Evolutionary conservation across 2,797 vertebrate genomes (phyloP), one percentile per base, ranked within the genome.

Genomic region (Neoniphon sammara): DNA sequence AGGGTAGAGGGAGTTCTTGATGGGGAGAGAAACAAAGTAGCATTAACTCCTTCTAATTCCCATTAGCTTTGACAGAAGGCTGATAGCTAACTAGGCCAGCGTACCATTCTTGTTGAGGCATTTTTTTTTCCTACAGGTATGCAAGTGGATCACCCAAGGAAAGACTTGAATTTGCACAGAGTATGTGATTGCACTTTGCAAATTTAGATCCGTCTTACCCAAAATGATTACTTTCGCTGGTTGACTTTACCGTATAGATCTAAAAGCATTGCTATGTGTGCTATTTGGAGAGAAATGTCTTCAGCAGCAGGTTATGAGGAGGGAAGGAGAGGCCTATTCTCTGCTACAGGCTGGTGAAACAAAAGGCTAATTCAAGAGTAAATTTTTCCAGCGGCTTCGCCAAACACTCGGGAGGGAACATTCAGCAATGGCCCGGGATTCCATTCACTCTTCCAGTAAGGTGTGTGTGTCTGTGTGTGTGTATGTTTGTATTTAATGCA

Each of bases 281-380:
- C 20, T 31, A 10, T 64, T 66, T 21, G 27, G 9, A 62, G 39
- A 44, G 42, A 70, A 73, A 75, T 23, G 18, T 79, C 47, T 77
- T 75, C 61, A 20, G 55, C 10, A 9, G 80, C 54, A 57, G 70
- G 70, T 80, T 85, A 68, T 49, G 73, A 64, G 69, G 66, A 73
- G 70, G 65, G 76, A 76, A 88, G 77, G 72, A 59, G 60, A 79
- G 73, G 63, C 64, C 74, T 75, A 78, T 86, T 92, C 90, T 89
- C 75, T 90, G 67, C 84, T 54, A 18, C 71, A 71, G 68, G 75
- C 25, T 58, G 30, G 57, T 90, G 91, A 90, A 92, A 90, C 92
- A 93, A 94, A 95, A 94, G 89, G 61, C 54, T 75, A 87, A 91
- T 88, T 95, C 91, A 82, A 83, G 88, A 83, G 88, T 87, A 91